Base-by-base conservation (phyloP, 2,888 invertebrate genomes). In the Cryptocheilus praepositus region DNA sequence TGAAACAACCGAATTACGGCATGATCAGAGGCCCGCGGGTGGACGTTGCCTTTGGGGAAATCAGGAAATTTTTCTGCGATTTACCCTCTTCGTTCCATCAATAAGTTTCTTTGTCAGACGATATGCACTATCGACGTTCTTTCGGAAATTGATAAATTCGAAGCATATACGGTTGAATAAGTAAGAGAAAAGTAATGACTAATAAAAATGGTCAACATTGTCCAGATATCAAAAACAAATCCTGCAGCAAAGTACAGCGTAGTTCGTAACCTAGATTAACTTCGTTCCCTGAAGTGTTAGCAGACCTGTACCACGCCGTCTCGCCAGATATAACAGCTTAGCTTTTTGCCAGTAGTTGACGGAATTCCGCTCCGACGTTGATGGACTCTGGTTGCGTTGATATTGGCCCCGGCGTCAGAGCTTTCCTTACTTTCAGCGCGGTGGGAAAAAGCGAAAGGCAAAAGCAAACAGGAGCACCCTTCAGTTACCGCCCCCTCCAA, bases 371-470 rank as follows among this genome's bases (percentile, higher is more conserved):
- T 11, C 7, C 49, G 49, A n/a, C 16, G 16, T 16, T 49, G 49
- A n/a, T 16, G n/a, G 49, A 16, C 1, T 4, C 36, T 59, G 13
- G 59, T 64, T 58, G 61, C 73, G 36, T 36, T 56, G 59, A 70
- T 49, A 60, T 55, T 64, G 62, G 69, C 64, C 45, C 54, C 49
- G 28, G 19, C 45, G 46, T 64, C 61, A 61, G 76, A 76, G 73
- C 79, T 79, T 76, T 76, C 71, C 76, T 77, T 64, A 55, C 76
- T 65, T 65, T 71, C 71, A 68, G 64, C 69, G 63, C 44, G 67
- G 69, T 67, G 71, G 71, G 64, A 67, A 68, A 70, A 79, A 79
- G 71, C 69, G 70, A 76, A 76, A 67, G 76, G 73, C 71, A 71
- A 73, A 73, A 73, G 76, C 76, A 77, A 79, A 77, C 79, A 79